phyloP scores from a whole-genome alignment of 2,888 invertebrate species.

The Acrocyrtus sp. region DNA sequence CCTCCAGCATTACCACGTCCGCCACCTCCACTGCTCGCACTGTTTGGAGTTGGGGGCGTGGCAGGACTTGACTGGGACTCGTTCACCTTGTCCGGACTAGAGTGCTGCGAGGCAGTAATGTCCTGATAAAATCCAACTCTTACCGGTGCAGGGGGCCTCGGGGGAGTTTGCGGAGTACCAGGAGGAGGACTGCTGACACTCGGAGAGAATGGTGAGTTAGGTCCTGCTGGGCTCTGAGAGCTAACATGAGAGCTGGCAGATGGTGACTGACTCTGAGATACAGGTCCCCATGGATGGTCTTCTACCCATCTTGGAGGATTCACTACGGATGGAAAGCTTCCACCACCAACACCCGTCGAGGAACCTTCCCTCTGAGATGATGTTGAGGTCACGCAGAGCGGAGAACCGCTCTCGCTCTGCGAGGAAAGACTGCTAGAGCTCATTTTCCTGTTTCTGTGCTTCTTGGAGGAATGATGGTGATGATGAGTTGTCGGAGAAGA shows the following conservation, averaged over 20 bases:
- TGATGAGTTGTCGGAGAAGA: conserved; percentile 46
- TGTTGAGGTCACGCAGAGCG: conserved; percentile 74
- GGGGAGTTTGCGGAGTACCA: conserved; percentile 68
- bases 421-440: conserved; percentile 77
- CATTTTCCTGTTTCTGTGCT: conserved; percentile 79
- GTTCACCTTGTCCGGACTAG: conserved; percentile 64
- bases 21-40: conserved; percentile 52
- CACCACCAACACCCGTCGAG: conserved; percentile 23
- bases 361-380: conserved; percentile 71
- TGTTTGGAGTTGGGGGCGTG: conserved; percentile 58
- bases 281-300: conserved; percentile 75
- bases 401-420: conserved; percentile 68
- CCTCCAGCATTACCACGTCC: conserved; percentile 14
- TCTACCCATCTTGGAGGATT: conserved; percentile 76
- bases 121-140: conserved; percentile 91
- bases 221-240: conserved; percentile 62
- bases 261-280: conserved; percentile 79
- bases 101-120: conserved; percentile 67
- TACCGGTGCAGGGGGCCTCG: conserved; percentile 81
- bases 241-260: conserved; percentile 69
- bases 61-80: conserved; percentile 56
- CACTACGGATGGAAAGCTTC: conserved; percentile 71
- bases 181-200: conserved; percentile 70
- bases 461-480: conserved; percentile 66
- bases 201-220: conserved; percentile 63